Evolutionary conservation across 2,113 vertebrate genomes (phyloP), one percentile per base, ranked within the genome.

Genomic region (Varanus salvator): DNA sequence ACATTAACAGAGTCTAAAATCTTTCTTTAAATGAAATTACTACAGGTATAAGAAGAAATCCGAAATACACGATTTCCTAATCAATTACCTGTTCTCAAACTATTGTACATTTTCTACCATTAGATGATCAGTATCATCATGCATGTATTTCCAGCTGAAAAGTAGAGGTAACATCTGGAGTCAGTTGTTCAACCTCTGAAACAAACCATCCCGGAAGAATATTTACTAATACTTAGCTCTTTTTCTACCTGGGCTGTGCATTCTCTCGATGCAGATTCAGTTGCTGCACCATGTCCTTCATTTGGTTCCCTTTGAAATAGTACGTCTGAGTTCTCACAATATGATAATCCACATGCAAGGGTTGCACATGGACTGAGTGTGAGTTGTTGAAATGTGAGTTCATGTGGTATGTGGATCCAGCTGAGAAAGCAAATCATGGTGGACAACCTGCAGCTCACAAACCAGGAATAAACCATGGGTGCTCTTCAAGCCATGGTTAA

Each of bases 91-190:
- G 57, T 80, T 52, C 12, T 21, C 84, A 60, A 84, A 64, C 78
- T 90, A 74, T 38, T 27, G 1, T 0, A 66, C 31, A 0, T 3
- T 1, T 68, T 31, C 27, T 52, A 89, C 0, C 1, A 74, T 72
- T 84, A 88, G 76, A 0, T 0, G 7, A 66, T n/a, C 83, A 71
- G 57, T 85, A 60, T 84, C 89, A 75, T 92, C 72, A 87, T 76
- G 85, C 52, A 89, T 86, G 93, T 87, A 69, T 87, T 93, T 78
- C 54, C 9, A 86, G 84, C 82, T 87, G 87, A 93, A 85, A 54
- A 54, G 74, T 83, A 25, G 38, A 88, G 48, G 91, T 80, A 84
- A 92, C 64, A 31, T 69, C 91, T 91, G 64, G 81, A 23, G 60
- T 87, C 4, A 0, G 60, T 89, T 74, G 15, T 48, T 0, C 52